Evolutionary conservation across 2,888 invertebrate genomes (phyloP).

Genomic region (Latheticus oryzae): DNA sequence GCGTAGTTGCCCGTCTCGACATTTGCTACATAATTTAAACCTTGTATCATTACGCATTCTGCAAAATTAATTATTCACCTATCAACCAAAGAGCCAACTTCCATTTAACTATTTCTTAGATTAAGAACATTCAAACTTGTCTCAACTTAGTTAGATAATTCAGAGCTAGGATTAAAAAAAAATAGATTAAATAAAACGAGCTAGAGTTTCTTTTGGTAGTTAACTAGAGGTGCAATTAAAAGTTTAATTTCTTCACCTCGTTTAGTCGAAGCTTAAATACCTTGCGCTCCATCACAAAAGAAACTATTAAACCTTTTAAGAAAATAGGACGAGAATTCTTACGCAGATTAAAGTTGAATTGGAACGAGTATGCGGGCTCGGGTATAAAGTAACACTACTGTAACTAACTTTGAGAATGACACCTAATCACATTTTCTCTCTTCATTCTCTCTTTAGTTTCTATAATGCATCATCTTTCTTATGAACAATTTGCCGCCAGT

Average conservation of each 20-base stretch:
- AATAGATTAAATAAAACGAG: too few relatives aligned
- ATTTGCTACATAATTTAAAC: conserved; percentile 39
- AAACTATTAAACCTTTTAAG: conserved; percentile 37
- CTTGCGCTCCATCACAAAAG: conserved; percentile 22
- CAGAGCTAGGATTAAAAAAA: neutral
- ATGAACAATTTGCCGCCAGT: conserved; percentile 16
- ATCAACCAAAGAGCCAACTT: conserved; percentile 5
- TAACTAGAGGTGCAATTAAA: conserved; percentile 31
- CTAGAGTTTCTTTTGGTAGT: neutral
- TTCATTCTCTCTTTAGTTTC: conserved; percentile 3
- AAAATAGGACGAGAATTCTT: conserved; percentile 34
- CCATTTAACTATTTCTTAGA: conserved; percentile 4
- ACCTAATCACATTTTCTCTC: conserved; percentile 33
- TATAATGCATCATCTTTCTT: conserved; percentile 35
- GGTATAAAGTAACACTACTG: conserved; percentile 27
- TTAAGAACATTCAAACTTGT: too few relatives aligned
- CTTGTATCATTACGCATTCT: conserved; percentile 42
- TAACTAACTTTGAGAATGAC: conserved; percentile 28
- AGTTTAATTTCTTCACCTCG: conserved; percentile 31
- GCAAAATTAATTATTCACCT: conserved; percentile 36
- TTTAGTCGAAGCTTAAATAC: conserved; percentile 17
- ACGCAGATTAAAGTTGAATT: conserved; percentile 34
- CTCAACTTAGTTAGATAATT: neutral
- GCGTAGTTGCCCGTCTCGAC: conserved; percentile 31
- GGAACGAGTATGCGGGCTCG: conserved; percentile 23